Evolutionary conservation across 1,140 invertebrate species (phyloP).

Genomic region (Sinonovacula constricta): DNA sequence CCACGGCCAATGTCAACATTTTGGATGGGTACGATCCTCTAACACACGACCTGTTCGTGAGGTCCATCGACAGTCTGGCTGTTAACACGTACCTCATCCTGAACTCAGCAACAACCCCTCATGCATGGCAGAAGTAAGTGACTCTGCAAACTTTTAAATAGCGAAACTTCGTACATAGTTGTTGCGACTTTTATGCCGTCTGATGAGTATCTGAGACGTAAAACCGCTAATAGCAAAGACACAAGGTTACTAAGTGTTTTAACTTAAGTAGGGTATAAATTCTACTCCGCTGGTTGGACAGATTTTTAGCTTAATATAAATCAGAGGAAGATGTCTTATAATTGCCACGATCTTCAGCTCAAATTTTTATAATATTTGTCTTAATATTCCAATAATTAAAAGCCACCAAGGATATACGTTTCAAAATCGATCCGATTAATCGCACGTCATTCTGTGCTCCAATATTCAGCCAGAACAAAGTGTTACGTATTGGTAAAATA

Average conservation of each 20-base stretch:
- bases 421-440: too few relatives aligned
- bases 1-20: slow-evolving; percentile 4
- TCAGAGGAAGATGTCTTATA: too few relatives aligned
- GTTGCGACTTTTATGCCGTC: neutral
- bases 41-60: slow-evolving; percentile 35
- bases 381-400: too few relatives aligned
- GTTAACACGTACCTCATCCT: slow-evolving; percentile 29
- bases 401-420: too few relatives aligned
- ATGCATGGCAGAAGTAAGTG: slow-evolving; percentile 7
- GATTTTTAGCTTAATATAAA: too few relatives aligned
- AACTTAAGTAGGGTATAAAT: neutral
- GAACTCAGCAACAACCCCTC: neutral
- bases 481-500: too few relatives aligned
- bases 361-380: too few relatives aligned
- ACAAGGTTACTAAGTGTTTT: neutral
- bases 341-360: too few relatives aligned
- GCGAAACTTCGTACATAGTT: neutral
- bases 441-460: too few relatives aligned
- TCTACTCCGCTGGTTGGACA: neutral
- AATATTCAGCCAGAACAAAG: too few relatives aligned
- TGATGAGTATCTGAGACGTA: neutral
- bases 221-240: neutral
- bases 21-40: slow-evolving; percentile 54
- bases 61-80: slow-evolving; percentile 43
- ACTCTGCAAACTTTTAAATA: too few relatives aligned